Percentiles rank a stretch among this genome's conserved stretches.
Conservation (phyloP, 2,113 vertebrate species). For the Stigmatopora nigra region DNA sequence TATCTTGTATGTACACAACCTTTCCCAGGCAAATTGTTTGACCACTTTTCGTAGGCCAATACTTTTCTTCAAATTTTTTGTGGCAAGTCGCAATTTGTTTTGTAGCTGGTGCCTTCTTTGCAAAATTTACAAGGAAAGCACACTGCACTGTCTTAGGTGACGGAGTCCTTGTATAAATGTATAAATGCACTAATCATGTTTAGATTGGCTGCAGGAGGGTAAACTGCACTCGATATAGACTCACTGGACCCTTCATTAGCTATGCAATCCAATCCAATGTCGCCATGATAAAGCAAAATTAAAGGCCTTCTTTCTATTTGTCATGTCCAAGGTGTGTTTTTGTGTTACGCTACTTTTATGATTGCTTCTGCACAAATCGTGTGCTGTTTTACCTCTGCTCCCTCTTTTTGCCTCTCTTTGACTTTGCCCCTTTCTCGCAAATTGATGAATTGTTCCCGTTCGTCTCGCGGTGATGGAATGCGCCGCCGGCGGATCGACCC, state of each 20-base stretch:
- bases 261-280: neutral
- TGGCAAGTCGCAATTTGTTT: no score
- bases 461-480: neutral
- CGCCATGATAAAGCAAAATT: no score
- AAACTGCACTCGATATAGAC: neutral
- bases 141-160: no score
- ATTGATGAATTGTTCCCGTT: constrained; percentile 1
- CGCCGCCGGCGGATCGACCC: neutral
- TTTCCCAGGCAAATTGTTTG: no score
- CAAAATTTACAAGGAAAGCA: no score
- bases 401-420: neutral
- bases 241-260: neutral
- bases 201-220: neutral
- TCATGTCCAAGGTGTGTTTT: neutral
- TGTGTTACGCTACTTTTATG: neutral
- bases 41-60: no score
- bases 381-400: neutral
- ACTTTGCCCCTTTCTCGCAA: neutral
- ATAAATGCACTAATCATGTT: neutral
- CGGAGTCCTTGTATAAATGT: no score
- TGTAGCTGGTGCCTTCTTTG: no score
- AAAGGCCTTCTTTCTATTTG: neutral
- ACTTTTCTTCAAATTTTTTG: no score
- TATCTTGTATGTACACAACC: no score
- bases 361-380: neutral